phyloP scores from a whole-genome alignment of 2,113 vertebrate species.

The Hassar affinis region DNA sequence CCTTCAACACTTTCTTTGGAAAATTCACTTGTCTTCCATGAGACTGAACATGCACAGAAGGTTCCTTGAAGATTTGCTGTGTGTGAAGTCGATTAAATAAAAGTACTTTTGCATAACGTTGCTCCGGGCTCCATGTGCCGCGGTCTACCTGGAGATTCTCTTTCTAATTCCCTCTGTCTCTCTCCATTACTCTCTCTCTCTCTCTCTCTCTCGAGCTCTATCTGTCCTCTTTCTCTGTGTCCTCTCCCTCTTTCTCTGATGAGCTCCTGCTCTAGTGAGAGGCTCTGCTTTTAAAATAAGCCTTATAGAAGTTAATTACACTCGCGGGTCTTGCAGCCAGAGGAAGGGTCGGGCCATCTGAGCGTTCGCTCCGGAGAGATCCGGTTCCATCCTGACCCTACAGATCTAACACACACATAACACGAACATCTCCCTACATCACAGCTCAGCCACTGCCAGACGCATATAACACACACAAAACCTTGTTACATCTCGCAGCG shows the following conservation, averaged over 20 bases:
- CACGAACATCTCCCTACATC: conserved; percentile 38
- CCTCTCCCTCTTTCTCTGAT: conserved; percentile 24
- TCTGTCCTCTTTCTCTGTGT: neutral
- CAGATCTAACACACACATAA: conserved; percentile 42
- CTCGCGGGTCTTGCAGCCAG: conserved; percentile 38
- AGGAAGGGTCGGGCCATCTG: conserved; percentile 37
- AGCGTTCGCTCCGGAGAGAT: conserved; percentile 19
- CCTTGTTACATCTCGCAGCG: conserved; percentile 46
- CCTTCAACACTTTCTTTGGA: neutral
- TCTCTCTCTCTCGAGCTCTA: neutral
- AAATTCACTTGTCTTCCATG: conserved; percentile 25
- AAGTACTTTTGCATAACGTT: conserved; percentile 51
- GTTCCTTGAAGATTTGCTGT: conserved; percentile 33
- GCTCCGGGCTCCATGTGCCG: conserved; percentile 44
- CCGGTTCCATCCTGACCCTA: conserved; percentile 23
- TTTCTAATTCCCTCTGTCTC: conserved; percentile 11
- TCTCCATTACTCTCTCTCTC: neutral
- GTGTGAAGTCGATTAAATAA: conserved; percentile 57
- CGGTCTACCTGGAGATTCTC: conserved; percentile 19
- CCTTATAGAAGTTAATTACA: conserved; percentile 52
- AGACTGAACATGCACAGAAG: conserved; percentile 12
- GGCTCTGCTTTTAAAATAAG: conserved; percentile 45
- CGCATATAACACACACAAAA: conserved; percentile 50
- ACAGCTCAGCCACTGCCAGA: conserved; percentile 23
- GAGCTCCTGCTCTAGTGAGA: conserved; percentile 33